Evolutionary conservation across 2,113 vertebrate species (phyloP), one percentile per base, ranked within the genome.

Genomic region (Furnarius figulus): DNA sequence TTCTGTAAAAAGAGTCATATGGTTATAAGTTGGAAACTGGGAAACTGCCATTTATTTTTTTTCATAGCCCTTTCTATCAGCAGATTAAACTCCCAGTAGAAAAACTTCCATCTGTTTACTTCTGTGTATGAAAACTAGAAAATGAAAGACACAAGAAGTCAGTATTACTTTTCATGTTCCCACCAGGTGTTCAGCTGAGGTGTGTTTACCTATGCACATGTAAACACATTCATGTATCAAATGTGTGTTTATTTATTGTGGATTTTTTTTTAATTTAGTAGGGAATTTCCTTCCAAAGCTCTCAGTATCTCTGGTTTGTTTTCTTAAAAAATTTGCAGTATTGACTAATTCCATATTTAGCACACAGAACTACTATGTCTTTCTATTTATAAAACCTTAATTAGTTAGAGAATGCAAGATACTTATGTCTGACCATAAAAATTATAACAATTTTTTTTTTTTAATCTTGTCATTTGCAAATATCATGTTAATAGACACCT

Each of bases 21-120:
- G 47, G 15, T 93, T 78, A 91, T 87, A 62, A 89, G 13, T 6
- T 77, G 39, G 62, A 87, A 89, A 90, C 22, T 62, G 14, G 10
- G 50, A 90, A 96, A 65, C 22, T 76, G 55, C 42, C 23, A 44
- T 79, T 12, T 44, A 75, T 85, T 33, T 93, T 13, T 13, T 87
- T 84, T 53, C 39, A 86, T 37, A 93, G 13, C 14, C 20, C 30
- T 92, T 68, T 10, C 23, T 85, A 65, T 65, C 68, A 85, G 47
- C 33, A 86, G 27, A 71, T 90, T 23, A 12, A 92, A 35, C 12
- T 94, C 47, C 21, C 30, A 56, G 30, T 30, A 86, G 55, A 81
- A 93, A 91, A 28, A 59, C 23, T 82, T 74, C 59, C 18, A 66
- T 56, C 20, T 87, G 25, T 75, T 87, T 89, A 72, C 50, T 71